Percentiles rank a stretch among this genome's conserved stretches.
These are phyloP conservation scores for Pipra filicauda DNA, from an alignment of 2,113 vertebrate species.

Conservation along the genomic window DNA sequence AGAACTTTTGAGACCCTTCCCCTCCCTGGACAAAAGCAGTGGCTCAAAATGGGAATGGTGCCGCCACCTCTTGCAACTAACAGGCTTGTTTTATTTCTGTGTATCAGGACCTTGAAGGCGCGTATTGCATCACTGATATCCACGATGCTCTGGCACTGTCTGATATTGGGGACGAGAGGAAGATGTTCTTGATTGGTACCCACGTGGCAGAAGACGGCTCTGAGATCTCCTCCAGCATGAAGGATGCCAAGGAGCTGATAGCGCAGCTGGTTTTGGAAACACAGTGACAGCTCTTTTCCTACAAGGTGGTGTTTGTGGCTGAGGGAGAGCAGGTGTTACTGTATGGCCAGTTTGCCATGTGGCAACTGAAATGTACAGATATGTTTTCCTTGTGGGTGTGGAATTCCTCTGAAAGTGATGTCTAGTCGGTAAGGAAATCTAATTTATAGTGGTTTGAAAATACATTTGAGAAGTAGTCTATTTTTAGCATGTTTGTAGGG, in stretches of 20 bases:
- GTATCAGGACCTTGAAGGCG: constrained; percentile 83
- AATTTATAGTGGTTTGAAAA: constrained; percentile 43
- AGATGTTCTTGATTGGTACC: constrained; percentile 89
- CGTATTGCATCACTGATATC: constrained; percentile 87
- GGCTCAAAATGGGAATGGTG: neutral
- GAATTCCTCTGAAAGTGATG: neutral
- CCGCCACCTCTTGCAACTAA: neutral
- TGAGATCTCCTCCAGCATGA: constrained; percentile 78
- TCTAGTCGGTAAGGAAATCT: constrained; percentile 2
- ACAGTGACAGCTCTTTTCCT: constrained; percentile 24
- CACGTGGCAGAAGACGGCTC: constrained; percentile 73
- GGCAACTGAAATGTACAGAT: constrained; percentile 22
- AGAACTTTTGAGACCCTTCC: neutral
- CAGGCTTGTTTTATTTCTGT: neutral
- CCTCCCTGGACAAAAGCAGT: neutral
- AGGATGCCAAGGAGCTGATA: constrained; percentile 87
- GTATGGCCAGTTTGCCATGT: neutral
- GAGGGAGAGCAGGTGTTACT: neutral
- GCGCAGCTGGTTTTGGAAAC: constrained; percentile 78
- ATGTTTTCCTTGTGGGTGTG: neutral
- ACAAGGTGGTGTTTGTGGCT: neutral
- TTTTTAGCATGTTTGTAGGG: neutral
- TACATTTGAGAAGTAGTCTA: constrained; percentile 10
- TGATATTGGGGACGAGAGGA: constrained; percentile 81
- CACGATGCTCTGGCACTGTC: constrained; percentile 85